These are phyloP conservation scores for Caloenas nicobarica DNA, from an alignment of 2,113 vertebrate genomes.

Conservation along the genomic window DNA sequence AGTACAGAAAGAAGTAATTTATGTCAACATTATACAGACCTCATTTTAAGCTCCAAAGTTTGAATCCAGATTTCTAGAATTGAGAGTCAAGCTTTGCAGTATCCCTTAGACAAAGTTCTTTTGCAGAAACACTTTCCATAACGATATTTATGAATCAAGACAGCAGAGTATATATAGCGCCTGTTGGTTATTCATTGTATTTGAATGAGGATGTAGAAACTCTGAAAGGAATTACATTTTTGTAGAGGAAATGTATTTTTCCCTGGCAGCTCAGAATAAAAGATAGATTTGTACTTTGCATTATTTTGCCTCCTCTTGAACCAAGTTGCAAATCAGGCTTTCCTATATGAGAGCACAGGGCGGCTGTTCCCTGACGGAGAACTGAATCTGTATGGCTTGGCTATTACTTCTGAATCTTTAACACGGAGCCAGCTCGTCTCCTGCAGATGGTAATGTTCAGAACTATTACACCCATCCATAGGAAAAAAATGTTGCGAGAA, in stretches of 20 bases:
- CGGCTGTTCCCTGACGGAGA: background rate
- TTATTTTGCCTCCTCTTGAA: constrained; percentile 3
- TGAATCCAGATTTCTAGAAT: background rate
- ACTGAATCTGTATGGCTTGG: background rate
- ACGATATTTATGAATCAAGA: constrained; percentile 1
- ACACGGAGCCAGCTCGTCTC: background rate
- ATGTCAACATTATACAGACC: background rate
- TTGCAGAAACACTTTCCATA: constrained; percentile 12
- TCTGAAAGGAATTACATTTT: constrained; percentile 11
- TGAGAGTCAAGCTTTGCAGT: background rate
- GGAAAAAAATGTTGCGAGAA: background rate
- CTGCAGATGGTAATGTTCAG: background rate
- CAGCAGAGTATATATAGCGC: background rate
- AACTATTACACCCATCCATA: background rate
- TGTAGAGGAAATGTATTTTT: constrained; percentile 19
- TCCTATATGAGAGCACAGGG: background rate
- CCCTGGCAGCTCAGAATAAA: background rate
- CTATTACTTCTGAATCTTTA: constrained; percentile 2
- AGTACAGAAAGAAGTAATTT: background rate
- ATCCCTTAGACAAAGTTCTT: background rate
- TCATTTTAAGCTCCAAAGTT: background rate
- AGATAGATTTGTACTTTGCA: background rate
- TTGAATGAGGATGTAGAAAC: background rate
- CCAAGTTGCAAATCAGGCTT: background rate
- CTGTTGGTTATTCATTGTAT: constrained; percentile 8